Evolutionary conservation across 2,888 invertebrate species (phyloP).

Genomic region (Mythimna vitellina): DNA sequence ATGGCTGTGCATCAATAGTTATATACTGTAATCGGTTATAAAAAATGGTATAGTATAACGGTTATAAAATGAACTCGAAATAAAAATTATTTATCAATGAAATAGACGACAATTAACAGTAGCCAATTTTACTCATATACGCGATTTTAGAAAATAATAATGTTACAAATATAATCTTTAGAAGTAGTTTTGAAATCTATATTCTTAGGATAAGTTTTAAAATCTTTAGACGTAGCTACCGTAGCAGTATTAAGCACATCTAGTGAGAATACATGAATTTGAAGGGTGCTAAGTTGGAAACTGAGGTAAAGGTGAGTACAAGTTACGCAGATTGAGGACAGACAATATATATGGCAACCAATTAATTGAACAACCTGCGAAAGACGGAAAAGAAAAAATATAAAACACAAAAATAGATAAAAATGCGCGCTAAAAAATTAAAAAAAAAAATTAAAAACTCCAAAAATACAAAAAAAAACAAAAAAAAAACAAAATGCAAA

Average conservation of each 20-base stretch:
- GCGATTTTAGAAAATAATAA: neutral
- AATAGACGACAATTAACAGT: neutral
- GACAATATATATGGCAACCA: neutral
- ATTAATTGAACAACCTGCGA: neutral
- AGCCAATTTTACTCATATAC: neutral
- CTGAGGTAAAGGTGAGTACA: constrained; percentile 12
- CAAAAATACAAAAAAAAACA: neutral
- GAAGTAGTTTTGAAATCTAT: neutral
- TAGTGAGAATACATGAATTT: constrained; percentile 41
- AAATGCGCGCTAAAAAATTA: neutral
- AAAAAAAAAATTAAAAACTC: neutral
- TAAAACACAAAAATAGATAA: neutral
- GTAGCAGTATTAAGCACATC: neutral
- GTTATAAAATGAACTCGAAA: too few relatives aligned
- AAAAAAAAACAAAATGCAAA: neutral
- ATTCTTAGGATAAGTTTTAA: neutral
- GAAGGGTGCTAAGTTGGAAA: constrained; percentile 14
- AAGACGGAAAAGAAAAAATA: neutral
- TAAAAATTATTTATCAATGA: neutral
- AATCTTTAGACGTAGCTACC: neutral
- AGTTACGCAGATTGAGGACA: constrained; percentile 10
- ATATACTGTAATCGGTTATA: neutral
- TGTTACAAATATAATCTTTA: neutral
- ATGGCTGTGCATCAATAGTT: constrained; percentile 36
- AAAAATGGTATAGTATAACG: neutral